A percentile compares a stretch with the other conserved stretches of the same genome.
Conservation (phyloP, 2,888 invertebrate species). For the Gisinianus flammeolus region DNA sequence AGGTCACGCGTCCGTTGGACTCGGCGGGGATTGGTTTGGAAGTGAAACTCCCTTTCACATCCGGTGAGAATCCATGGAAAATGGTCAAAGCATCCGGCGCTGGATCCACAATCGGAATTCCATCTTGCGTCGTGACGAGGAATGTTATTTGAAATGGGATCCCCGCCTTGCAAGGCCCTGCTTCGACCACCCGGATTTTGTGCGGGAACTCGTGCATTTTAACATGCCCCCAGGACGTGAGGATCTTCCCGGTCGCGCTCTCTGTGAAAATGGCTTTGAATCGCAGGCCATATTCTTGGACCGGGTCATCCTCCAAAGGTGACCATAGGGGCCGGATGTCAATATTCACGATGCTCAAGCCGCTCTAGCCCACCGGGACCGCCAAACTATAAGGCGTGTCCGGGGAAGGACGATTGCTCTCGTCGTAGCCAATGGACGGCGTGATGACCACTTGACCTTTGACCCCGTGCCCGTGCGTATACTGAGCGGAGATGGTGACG, state of each 20-base stretch:
- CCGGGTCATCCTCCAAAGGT: background rate
- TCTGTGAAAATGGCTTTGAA: background rate
- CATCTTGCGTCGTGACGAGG: slow-evolving; percentile 71
- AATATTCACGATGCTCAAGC: too few species aligned
- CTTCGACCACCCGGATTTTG: slow-evolving; percentile 69
- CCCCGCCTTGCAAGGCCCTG: slow-evolving; percentile 86
- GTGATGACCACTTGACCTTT: background rate
- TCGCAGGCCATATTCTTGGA: background rate
- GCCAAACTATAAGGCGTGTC: background rate
- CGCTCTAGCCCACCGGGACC: too few species aligned
- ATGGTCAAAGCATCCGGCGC: slow-evolving; percentile 64
- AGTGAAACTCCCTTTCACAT: slow-evolving; percentile 67
- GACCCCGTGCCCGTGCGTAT: background rate
- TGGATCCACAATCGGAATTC: slow-evolving; percentile 65
- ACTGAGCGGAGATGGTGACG: background rate
- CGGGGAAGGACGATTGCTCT: background rate
- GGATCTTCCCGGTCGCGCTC: background rate
- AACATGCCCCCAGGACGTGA: background rate
- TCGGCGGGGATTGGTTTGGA: too few species aligned
- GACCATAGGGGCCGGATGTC: too few species aligned
- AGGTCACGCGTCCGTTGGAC: slow-evolving; percentile 65
- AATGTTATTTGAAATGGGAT: slow-evolving; percentile 70
- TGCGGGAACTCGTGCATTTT: background rate
- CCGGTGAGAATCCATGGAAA: slow-evolving; percentile 66
- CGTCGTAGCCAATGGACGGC: background rate